Evolutionary conservation across 1,140 invertebrate species (phyloP), one percentile per base, ranked within the genome.

Genomic region (Drosophila pectinifera): DNA sequence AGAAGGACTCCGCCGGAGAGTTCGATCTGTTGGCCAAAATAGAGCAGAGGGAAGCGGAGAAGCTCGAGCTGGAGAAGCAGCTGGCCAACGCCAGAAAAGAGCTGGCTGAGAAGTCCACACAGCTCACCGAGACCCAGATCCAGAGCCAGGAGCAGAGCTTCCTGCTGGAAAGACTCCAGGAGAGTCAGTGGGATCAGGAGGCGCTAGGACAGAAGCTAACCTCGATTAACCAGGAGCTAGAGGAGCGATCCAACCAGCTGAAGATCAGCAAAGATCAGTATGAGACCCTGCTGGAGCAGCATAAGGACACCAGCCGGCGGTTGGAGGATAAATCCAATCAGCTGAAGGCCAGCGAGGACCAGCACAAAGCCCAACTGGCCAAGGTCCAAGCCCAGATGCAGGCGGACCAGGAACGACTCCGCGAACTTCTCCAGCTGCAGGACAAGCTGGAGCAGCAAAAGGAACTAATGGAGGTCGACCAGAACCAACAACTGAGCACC

Each of bases 391-490:
- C 10, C 11, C 56, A 78, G 16, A 10, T 76, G n/a, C 53, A 51
- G 5, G 56, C 45, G 14, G 46, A 69, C 1, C 26, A 57, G 49
- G 67, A 63, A 26, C 45, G 26, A 34, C 51, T 59, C 0, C 5
- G 38, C 7, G 73, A 75, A 10, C 43, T 57, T 1, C 54, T 56
- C 10, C 73, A 76, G 16, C 26, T 38, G 65, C 59, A 64, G 28
- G 54, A 70, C 36, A 56, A 59, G n/a, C 20, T 74, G 58, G 55
- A 75, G 58, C 69, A 73, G 54, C 69, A 62, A 5, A 41, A 75
- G 39, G 53, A 67, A 16, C 48, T 68, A 2, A 53, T 70, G 64
- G 64, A 69, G n/a, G 51, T 69, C 26, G 34, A 57, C 16, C 56
- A 56, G 45, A 36, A 36, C 20, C 46, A 77, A 11, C 64, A 62